Conservation (phyloP, 2,113 vertebrate species). For the Myotis yumanensis region DNA sequence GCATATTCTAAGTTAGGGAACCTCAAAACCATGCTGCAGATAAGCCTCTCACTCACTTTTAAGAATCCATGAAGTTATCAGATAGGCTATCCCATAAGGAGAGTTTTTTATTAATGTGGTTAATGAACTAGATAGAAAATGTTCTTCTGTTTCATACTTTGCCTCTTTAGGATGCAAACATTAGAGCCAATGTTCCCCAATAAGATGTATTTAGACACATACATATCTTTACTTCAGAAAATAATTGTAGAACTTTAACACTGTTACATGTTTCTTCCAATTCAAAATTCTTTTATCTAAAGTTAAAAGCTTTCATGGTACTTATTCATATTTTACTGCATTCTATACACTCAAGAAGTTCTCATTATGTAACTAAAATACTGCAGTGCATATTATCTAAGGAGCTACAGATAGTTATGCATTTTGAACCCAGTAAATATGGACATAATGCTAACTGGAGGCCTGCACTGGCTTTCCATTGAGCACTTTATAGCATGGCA, state of each 20-base stretch:
- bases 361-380: conserved; percentile 63
- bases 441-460: conserved; percentile 70
- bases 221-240: neutral
- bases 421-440: conserved; percentile 61
- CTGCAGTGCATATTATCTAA: neutral
- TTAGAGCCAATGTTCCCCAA: neutral
- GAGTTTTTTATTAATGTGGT: neutral
- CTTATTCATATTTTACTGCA: conserved; percentile 36
- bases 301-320: conserved; percentile 23
- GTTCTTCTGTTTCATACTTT: conserved; percentile 26
- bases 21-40: neutral
- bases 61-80: conserved; percentile 33
- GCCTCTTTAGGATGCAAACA: neutral
- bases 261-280: neutral
- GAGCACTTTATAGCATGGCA: neutral
- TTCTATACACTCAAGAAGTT: conserved; percentile 37
- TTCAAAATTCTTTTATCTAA: conserved; percentile 39
- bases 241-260: neutral
- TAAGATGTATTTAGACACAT: neutral
- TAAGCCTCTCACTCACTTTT: neutral
- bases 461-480: conserved; percentile 38
- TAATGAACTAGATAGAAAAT: conserved; percentile 17
- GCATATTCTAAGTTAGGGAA: neutral
- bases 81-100: conserved; percentile 23
- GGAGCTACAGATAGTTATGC: conserved; percentile 68